A percentile compares a stretch with the other conserved stretches of the same genome.
Evolutionary conservation across 1,140 invertebrate species (phyloP).

Genomic region (Zaprionus ghesquierei): DNA sequence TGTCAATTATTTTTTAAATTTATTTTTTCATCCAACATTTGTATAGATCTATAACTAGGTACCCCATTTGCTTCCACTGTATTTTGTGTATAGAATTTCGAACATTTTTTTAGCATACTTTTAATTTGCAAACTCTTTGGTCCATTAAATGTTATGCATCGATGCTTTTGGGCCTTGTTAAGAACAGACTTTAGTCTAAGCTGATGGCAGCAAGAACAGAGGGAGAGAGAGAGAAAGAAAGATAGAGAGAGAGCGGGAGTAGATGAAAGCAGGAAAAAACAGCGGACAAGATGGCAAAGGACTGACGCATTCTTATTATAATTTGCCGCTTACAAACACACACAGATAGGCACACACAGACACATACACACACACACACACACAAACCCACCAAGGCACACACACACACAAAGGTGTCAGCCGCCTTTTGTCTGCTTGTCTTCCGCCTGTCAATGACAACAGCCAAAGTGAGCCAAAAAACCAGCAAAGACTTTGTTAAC

Average conservation of each 20-base stretch:
- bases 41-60: not conserved
- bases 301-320: conserved; percentile 64
- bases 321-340: conserved; percentile 49
- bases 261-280: not conserved
- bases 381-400: not conserved
- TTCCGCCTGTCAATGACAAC: conserved; percentile 70
- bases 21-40: not conserved
- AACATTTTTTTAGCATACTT: conserved; percentile 10
- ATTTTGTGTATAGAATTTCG: not conserved
- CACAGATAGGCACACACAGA: conserved; percentile 20
- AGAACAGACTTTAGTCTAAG: conserved; percentile 10
- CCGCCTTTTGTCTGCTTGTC: conserved; percentile 68
- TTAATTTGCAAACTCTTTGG: conserved; percentile 19
- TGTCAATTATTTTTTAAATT: not conserved
- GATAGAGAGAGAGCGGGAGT: not conserved
- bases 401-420: conserved; percentile 62
- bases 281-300: conserved; percentile 1
- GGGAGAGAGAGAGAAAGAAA: no score
- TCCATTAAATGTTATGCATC: conserved; percentile 26
- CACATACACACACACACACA: not conserved
- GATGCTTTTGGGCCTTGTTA: conserved; percentile 30
- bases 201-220: not conserved
- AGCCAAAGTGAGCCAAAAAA: conserved; percentile 68
- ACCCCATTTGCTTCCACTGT: not conserved
- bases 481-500: conserved; percentile 70